Evolutionary conservation across 2,888 invertebrate species (phyloP), one percentile per base, ranked within the genome.

Genomic region (Polymixis flavicincta): DNA sequence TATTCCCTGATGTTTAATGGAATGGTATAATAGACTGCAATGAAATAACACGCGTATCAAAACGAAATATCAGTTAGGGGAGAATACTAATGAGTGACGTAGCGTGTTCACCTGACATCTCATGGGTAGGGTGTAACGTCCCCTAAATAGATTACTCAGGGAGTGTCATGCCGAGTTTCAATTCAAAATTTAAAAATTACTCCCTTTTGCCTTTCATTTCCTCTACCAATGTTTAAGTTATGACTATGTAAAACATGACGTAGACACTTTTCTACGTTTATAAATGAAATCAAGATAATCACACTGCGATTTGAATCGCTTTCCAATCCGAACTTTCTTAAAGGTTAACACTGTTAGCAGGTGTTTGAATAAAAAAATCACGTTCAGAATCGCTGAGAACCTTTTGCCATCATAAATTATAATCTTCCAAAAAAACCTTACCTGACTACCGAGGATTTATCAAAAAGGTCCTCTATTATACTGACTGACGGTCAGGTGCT

Each of bases 401-500:
- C 71, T 77, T 74, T 74, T 80, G 74, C 73, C 57, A 73, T 66
- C 67, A 61, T 80, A 77, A 80, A 77, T 77, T 78, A 76, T 71
- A 74, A 69, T 78, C 75, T 54, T 63, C 28, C 42, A 80, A 88
- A 92, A 94, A 93, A 93, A 92, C 84, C 50, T 87, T 95, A 95
- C 95, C 95, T 95, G 94, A 82, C 91, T 92, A 90, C 92, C 87
- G 85, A 84, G 69, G 79, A 74, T 82, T 78, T 85, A 83, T 75
- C 64, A 91, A 90, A 92, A 92, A 90, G 90, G 87, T 84, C 74
- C 84, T 84, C 84, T 88, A 65, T 89, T 89, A 88, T 87, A 84
- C 86, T 82, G 87, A 86, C 88, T 78, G 81, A 84, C 87, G 92
- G 92, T 93, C 93, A 94, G 94, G 94, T 94, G 94, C 91, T 90